A percentile compares a stretch with the other conserved stretches of the same genome.
Evolutionary conservation across 2,113 vertebrate species (phyloP).

Genomic region (rat (Rattus norvegicus)): GRCr8 NC_086020.1:223234501-223235000

Average conservation of each 20-base stretch:
- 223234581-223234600: slow-evolving; percentile 57
- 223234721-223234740: neutral
- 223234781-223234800: neutral
- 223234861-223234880: neutral
- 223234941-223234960: neutral
- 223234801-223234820: neutral
- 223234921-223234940: neutral
- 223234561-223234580: neutral
- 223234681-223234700: neutral
- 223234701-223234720: neutral
- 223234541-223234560: slow-evolving; percentile 59
- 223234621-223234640: neutral
- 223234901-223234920: neutral
- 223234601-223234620: slow-evolving; percentile 27
- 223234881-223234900: neutral
- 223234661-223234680: neutral
- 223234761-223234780: neutral
- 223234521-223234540: slow-evolving; percentile 61
- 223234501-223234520: slow-evolving; percentile 54
- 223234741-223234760: neutral
- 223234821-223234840: neutral
- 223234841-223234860: neutral
- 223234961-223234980: neutral
- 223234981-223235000: neutral
- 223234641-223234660: slow-evolving; percentile 30